phyloP scores from a whole-genome alignment of 1,140 invertebrate genomes.

The Drosophila navojoa region DNA sequence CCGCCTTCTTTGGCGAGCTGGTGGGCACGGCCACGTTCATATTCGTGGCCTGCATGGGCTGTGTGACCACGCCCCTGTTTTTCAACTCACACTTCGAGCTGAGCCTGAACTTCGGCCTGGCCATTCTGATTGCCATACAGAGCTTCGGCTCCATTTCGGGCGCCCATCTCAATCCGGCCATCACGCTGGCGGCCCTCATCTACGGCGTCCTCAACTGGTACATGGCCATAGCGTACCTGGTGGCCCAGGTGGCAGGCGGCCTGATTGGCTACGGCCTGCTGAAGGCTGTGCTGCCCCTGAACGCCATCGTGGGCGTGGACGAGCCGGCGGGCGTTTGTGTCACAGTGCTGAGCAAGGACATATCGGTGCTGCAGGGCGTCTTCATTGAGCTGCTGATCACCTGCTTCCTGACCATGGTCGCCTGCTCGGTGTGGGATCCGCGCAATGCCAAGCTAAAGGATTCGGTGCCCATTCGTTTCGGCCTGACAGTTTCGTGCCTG shows the following conservation, averaged over 20 bases:
- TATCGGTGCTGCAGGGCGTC: constrained; percentile 84
- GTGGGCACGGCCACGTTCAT: constrained; percentile 90
- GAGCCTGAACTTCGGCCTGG: constrained; percentile 70
- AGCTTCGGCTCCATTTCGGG: constrained; percentile 93
- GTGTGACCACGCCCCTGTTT: constrained; percentile 81
- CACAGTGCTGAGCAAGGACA: constrained; percentile 85
- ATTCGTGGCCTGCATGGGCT: constrained; percentile 90
- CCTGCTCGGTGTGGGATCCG: constrained; percentile 87
- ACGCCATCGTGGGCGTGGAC: constrained; percentile 69
- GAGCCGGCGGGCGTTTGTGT: constrained; percentile 85
- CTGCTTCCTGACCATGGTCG: constrained; percentile 86
- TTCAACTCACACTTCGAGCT: constrained; percentile 60
- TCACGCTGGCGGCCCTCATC: constrained; percentile 89
- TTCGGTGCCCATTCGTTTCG: constrained; percentile 86
- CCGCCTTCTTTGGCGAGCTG: constrained; percentile 86
- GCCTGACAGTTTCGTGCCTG: constrained; percentile 86
- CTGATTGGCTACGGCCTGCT: constrained; percentile 88
- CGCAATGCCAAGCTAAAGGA: constrained; percentile 85
- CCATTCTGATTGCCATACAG: constrained; percentile 85
- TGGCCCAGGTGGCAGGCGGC: constrained; percentile 89
- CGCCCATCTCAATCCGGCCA: constrained; percentile 95
- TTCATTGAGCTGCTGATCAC: constrained; percentile 87
- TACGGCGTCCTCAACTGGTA: constrained; percentile 85
- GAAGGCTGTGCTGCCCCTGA: constrained; percentile 86
- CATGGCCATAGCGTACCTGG: constrained; percentile 88